Conservation (phyloP, 2,113 vertebrate species). For the Prietella phreatophila region DNA sequence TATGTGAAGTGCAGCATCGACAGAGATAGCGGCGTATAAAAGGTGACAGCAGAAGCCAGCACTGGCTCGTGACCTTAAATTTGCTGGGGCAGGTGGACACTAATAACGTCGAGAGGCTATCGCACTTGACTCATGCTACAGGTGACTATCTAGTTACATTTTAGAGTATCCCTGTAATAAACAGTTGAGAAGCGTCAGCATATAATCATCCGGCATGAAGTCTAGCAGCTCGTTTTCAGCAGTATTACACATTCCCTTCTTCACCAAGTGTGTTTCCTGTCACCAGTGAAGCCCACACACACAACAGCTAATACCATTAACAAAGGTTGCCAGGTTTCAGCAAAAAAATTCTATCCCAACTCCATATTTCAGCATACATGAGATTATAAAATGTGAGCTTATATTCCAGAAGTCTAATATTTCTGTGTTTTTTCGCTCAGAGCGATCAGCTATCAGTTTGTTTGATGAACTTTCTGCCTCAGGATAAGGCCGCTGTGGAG, state of each 20-base stretch:
- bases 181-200: not conserved
- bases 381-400: not conserved
- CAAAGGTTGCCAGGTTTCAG: not conserved
- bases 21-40: not conserved
- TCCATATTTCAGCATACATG: not conserved
- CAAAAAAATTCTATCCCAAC: not conserved
- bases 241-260: not conserved
- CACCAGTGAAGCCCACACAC: not conserved
- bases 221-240: not conserved
- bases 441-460: not conserved
- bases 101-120: not conserved
- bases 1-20: not conserved
- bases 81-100: not conserved
- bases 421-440: not conserved
- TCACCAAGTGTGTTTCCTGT: not conserved
- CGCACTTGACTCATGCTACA: not conserved
- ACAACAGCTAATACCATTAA: not conserved
- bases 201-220: not conserved
- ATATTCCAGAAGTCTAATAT: conserved; percentile 3
- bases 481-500: conserved; percentile 19
- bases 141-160: not conserved
- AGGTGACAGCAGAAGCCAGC: not conserved
- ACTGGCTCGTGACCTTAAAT: not conserved
- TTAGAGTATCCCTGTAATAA: not conserved
- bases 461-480: not conserved